These are phyloP conservation scores for Phataginus tricuspis DNA, from an alignment of 2,797 vertebrate genomes.

Conservation along the genomic window DNA sequence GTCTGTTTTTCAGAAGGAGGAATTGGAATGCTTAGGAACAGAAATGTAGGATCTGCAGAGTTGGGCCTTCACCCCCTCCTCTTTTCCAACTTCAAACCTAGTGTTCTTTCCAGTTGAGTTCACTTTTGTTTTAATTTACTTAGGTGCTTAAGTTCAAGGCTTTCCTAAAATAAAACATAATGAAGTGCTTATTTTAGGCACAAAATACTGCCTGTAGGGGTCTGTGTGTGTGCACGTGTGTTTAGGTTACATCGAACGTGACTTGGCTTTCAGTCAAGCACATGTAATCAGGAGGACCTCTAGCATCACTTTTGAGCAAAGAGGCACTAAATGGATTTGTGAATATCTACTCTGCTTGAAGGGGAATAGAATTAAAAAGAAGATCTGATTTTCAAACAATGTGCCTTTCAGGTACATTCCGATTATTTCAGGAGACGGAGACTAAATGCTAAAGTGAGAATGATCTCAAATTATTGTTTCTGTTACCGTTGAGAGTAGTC, in stretches of 20 bases:
- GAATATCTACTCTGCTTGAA: constrained; percentile 1
- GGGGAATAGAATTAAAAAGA: neutral
- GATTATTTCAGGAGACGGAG: neutral
- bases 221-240: fast-evolving
- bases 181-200: neutral
- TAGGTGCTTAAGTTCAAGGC: neutral
- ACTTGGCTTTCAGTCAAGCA: neutral
- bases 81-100: neutral
- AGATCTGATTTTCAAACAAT: neutral
- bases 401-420: neutral
- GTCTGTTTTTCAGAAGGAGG: neutral
- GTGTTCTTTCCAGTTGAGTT: neutral
- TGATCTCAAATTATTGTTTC: neutral
- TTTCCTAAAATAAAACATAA: neutral
- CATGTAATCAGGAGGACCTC: neutral
- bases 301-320: neutral
- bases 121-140: neutral
- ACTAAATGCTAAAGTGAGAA: neutral
- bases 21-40: neutral
- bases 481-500: neutral
- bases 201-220: neutral
- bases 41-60: neutral
- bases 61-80: neutral
- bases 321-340: neutral
- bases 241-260: neutral